Evolutionary conservation across 2,888 invertebrate genomes (phyloP).

Genomic region (Anaspis maculata): DNA sequence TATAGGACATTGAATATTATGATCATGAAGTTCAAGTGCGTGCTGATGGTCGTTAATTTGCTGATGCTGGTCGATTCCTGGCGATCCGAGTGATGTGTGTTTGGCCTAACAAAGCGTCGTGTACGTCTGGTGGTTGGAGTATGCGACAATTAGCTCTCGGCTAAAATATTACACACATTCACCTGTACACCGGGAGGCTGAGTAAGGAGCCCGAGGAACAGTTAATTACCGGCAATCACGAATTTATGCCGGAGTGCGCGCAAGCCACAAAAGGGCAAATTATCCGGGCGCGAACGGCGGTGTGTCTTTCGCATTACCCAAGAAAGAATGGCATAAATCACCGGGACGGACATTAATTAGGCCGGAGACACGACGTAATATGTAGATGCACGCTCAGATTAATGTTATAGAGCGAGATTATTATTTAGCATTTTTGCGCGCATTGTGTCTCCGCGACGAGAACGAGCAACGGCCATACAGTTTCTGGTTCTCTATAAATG

Average conservation of each 20-base stretch:
- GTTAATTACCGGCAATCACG: slow-evolving; percentile 18
- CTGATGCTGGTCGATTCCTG: too few species aligned
- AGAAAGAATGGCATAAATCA: slow-evolving; percentile 39
- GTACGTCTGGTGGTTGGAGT: slow-evolving; percentile 5
- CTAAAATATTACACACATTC: slow-evolving; percentile 20
- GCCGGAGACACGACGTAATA: slow-evolving; percentile 38
- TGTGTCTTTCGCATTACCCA: slow-evolving; percentile 22
- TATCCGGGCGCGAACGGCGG: slow-evolving; percentile 25
- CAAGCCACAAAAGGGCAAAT: slow-evolving; percentile 28
- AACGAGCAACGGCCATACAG: too few species aligned
- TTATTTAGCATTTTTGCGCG: too few species aligned
- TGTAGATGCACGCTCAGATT: slow-evolving; percentile 39
- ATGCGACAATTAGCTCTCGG: slow-evolving; percentile 19
- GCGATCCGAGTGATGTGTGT: not conserved
- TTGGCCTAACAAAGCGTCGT: slow-evolving; percentile 2
- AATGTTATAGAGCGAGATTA: slow-evolving; percentile 27
- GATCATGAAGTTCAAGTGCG: too few species aligned
- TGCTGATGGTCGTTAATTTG: too few species aligned
- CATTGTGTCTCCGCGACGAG: too few species aligned
- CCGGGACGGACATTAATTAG: slow-evolving; percentile 40
- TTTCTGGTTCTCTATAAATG: too few species aligned
- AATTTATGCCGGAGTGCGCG: slow-evolving; percentile 12
- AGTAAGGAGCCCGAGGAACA: slow-evolving; percentile 10
- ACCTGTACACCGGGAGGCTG: slow-evolving; percentile 13
- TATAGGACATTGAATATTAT: too few species aligned